A percentile compares a stretch with the other conserved stretches of the same genome.
These are phyloP conservation scores for Aphelinus certus DNA, from an alignment of 1,140 invertebrate species.

Conservation along the genomic window DNA sequence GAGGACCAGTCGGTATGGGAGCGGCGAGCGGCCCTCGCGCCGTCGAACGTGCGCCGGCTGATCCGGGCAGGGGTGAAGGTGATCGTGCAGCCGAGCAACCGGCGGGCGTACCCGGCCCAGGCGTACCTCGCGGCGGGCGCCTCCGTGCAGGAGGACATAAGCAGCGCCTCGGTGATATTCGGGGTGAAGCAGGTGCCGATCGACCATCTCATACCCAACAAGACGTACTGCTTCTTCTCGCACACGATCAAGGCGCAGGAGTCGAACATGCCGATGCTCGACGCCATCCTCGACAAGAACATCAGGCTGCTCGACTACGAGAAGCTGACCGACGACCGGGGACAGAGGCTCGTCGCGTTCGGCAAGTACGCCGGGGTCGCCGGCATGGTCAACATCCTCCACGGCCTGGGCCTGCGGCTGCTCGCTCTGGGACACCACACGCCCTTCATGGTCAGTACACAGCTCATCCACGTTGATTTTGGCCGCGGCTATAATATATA, in stretches of 20 bases:
- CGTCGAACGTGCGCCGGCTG: slow-evolving; percentile 88
- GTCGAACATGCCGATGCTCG: slow-evolving; percentile 96
- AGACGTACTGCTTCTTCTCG: slow-evolving; percentile 98
- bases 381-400: slow-evolving; percentile 98
- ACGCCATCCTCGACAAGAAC: slow-evolving; percentile 96
- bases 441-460: slow-evolving; percentile 88
- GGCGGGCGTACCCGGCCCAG: slow-evolving; percentile 96
- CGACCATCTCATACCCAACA: slow-evolving; percentile 91
- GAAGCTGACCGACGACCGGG: slow-evolving; percentile 89
- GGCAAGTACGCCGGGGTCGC: slow-evolving; percentile 99
- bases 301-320: slow-evolving; percentile 98
- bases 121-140: slow-evolving; percentile 78
- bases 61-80: slow-evolving; percentile 90
- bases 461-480: neutral
- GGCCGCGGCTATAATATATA: neutral
- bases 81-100: slow-evolving; percentile 97
- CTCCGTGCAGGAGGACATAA: slow-evolving; percentile 94
- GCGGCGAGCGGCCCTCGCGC: slow-evolving; percentile 92
- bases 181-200: slow-evolving; percentile 98
- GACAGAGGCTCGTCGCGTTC: slow-evolving; percentile 95
- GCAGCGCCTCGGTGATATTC: slow-evolving; percentile 93
- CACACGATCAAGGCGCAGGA: slow-evolving; percentile 99
- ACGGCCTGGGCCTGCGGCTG: slow-evolving; percentile 92
- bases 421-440: slow-evolving; percentile 98
- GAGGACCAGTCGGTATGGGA: slow-evolving; percentile 99